Conservation (phyloP, 2,797 vertebrate genomes). For the Amphiprion clarkii region DNA sequence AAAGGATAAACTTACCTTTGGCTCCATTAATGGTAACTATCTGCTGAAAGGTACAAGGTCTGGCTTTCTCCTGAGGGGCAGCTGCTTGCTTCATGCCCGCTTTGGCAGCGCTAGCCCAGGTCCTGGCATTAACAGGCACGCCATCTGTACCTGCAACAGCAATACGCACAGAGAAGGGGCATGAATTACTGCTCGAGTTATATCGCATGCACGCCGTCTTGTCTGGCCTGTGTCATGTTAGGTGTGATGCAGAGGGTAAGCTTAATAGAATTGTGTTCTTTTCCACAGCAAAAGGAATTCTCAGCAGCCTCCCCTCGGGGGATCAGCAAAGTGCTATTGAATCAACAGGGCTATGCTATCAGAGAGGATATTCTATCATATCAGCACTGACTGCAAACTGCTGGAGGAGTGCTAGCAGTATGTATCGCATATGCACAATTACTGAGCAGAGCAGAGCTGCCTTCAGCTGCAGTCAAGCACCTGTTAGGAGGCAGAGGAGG, state of each 20-base stretch:
- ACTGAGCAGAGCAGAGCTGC: conserved; percentile 48
- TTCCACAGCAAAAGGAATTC: conserved; percentile 25
- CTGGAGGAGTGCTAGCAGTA: conserved; percentile 44
- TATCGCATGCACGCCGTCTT: conserved; percentile 48
- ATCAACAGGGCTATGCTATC: conserved; percentile 63
- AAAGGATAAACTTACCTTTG: conserved; percentile 72
- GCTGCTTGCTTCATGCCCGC: conserved; percentile 74
- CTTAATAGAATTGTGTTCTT: conserved; percentile 46
- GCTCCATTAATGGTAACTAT: conserved; percentile 56
- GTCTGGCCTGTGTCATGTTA: conserved; percentile 54
- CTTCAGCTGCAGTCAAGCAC: conserved; percentile 40
- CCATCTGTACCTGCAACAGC: conserved; percentile 74
- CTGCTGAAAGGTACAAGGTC: conserved; percentile 67
- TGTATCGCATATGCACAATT: conserved; percentile 61
- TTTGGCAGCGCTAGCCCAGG: conserved; percentile 67
- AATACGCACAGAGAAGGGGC: conserved; percentile 58
- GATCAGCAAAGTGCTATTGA: conserved; percentile 60
- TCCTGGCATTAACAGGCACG: conserved; percentile 54
- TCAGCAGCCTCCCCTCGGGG: conserved; percentile 29
- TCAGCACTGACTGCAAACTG: conserved; percentile 55
- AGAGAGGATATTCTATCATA: conserved; percentile 61
- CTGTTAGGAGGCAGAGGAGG: conserved; percentile 33
- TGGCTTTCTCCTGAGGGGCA: conserved; percentile 77
- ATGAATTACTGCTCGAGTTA: conserved; percentile 50
- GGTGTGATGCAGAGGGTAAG: conserved; percentile 45